Percentiles rank a stretch among this genome's conserved stretches.
Conservation (phyloP, 2,888 invertebrate species). For the Colletes collaris region DNA sequence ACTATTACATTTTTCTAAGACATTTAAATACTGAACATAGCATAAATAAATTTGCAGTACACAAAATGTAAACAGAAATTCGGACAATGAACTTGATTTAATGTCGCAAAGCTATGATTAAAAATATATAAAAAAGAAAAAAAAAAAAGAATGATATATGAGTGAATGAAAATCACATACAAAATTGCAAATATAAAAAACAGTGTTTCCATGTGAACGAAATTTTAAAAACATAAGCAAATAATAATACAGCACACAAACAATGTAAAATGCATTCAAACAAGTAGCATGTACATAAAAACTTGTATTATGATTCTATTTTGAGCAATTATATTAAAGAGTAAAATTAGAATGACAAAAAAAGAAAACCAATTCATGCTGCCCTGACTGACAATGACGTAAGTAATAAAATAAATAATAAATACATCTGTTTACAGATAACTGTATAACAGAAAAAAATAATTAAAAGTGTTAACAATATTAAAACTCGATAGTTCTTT, state of each 20-base stretch:
- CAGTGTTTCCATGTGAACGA: conserved; percentile 38
- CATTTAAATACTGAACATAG: conserved; percentile 14
- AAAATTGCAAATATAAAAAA: conserved; percentile 31
- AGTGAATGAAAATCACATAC: conserved; percentile 25
- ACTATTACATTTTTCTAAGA: conserved; percentile 28
- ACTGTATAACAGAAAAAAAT: conserved; percentile 11
- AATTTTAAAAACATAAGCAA: conserved; percentile 46
- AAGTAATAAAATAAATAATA: conserved; percentile 21
- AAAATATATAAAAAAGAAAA: conserved; percentile 19
- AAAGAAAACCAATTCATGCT: conserved; percentile 44
- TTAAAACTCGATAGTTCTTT: conserved; percentile 9
- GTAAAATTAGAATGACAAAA: conserved; percentile 15
- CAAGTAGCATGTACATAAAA: conserved; percentile 7
- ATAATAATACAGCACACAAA: conserved; percentile 56
- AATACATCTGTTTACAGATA: not conserved
- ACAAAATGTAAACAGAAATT: conserved; percentile 19
- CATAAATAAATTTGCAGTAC: not conserved
- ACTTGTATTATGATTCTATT: conserved; percentile 5
- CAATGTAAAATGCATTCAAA: conserved; percentile 55
- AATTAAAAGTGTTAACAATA: conserved; percentile 31
- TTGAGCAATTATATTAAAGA: conserved; percentile 9
- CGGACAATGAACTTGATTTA: not conserved
- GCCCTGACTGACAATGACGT: conserved; percentile 44
- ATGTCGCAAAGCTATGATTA: conserved; percentile 10
- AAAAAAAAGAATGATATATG: conserved; percentile 18